phyloP scores from a whole-genome alignment of 2,888 invertebrate genomes.

The Tuberolachnus salignus region DNA sequence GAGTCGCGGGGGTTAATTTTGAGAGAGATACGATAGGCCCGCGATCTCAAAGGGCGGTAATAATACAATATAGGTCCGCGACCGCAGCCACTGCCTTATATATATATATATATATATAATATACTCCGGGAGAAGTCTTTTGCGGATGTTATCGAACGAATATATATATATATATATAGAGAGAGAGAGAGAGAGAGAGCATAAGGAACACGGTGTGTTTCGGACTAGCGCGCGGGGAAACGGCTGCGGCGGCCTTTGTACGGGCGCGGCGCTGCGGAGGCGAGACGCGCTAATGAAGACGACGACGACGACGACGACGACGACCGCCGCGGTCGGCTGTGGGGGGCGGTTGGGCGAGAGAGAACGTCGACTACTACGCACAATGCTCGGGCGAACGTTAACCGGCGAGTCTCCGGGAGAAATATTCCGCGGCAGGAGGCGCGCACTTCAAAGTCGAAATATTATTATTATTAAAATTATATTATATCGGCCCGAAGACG shows the following conservation, averaged over 20 bases:
- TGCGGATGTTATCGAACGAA: constrained; percentile 24
- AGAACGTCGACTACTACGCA: no score
- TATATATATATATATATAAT: not conserved
- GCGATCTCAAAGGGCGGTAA: constrained; percentile 47
- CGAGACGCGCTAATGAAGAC: constrained; percentile 51
- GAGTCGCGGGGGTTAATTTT: constrained; percentile 30
- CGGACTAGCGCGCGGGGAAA: not conserved
- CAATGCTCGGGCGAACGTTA: constrained; percentile 6
- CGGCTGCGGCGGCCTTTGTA: constrained; percentile 16
- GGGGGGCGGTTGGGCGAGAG: no score
- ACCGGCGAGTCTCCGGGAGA: constrained; percentile 21
- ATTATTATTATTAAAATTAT: no score
- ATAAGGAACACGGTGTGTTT: no score
- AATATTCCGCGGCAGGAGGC: not conserved
- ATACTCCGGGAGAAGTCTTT: constrained; percentile 24
- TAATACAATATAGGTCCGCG: constrained; percentile 48
- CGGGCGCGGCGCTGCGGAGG: not conserved
- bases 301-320: not conserved
- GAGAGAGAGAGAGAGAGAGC: no score
- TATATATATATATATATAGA: no score
- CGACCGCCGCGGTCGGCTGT: no score
- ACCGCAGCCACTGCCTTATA: constrained; percentile 34
- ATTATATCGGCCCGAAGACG: not conserved
- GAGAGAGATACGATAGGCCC: not conserved
- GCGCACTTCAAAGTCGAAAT: constrained; percentile 48